These are phyloP conservation scores for Lutraria rhynchaena DNA, from an alignment of 1,140 invertebrate genomes.

Conservation along the genomic window DNA sequence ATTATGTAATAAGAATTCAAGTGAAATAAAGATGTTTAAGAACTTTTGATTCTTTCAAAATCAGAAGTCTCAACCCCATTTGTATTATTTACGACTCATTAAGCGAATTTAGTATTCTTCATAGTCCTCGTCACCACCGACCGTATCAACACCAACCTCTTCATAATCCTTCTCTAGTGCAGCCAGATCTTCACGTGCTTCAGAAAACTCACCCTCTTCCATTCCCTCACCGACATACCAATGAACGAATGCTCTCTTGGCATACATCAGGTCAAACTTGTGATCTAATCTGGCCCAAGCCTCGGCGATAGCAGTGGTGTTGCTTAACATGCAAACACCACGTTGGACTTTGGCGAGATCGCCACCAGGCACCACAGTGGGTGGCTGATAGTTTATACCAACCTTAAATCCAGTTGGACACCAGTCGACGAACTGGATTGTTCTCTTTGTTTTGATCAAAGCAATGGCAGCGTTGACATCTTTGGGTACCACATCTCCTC, in stretches of 20 bases:
- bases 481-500: constrained; percentile 86
- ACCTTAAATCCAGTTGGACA: constrained; percentile 89
- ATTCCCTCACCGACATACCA: constrained; percentile 83
- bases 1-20: no score
- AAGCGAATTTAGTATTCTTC: background rate
- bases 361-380: constrained; percentile 86
- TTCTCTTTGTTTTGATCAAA: constrained; percentile 90
- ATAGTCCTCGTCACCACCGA: background rate
- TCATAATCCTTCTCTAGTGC: constrained; percentile 81
- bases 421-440: constrained; percentile 91
- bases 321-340: constrained; percentile 90
- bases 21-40: no score
- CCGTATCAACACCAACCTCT: constrained; percentile 60
- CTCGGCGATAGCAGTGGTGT: constrained; percentile 88
- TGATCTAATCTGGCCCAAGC: constrained; percentile 85
- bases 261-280: constrained; percentile 86
- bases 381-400: constrained; percentile 79
- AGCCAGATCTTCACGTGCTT: constrained; percentile 93
- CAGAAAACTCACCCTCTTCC: constrained; percentile 87
- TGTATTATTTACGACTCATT: no score
- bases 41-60: no score
- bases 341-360: constrained; percentile 85
- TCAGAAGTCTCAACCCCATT: no score
- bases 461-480: constrained; percentile 93
- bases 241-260: constrained; percentile 82